These are phyloP conservation scores for Apostichopus californicus DNA, from an alignment of 35 echinoderm and acorn worm genomes.

Conservation along the genomic window DNA sequence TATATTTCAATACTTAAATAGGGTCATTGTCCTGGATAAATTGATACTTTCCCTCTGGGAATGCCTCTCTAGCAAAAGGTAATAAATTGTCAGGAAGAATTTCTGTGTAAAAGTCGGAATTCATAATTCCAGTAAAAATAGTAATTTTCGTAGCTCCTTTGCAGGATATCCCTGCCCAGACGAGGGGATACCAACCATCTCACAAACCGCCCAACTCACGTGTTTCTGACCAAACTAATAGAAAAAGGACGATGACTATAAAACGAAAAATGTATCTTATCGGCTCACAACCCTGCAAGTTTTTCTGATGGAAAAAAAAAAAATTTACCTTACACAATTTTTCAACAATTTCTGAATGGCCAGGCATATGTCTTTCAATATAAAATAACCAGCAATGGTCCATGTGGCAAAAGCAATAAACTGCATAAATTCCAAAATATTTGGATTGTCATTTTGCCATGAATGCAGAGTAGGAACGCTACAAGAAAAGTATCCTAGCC, in stretches of 20 bases:
- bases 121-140: slow-evolving; percentile 55
- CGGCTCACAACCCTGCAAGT: slow-evolving; percentile 22
- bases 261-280: slow-evolving; percentile 56
- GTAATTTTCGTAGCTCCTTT: slow-evolving; percentile 45
- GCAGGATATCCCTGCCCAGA: slow-evolving; percentile 60
- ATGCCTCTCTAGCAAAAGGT: no score
- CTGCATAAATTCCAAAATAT: no score
- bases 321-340: no score
- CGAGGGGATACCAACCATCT: not conserved
- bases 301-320: slow-evolving; percentile 6
- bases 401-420: no score
- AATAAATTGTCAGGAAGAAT: slow-evolving; percentile 1
- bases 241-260: no score
- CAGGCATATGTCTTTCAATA: not conserved
- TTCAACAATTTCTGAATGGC: no score
- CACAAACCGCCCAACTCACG: no score
- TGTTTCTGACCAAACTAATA: no score
- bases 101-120: slow-evolving; percentile 53
- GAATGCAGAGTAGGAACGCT: no score
- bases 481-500: no score
- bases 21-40: slow-evolving; percentile 80
- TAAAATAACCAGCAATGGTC: no score
- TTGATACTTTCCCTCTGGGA: no score
- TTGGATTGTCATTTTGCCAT: not conserved
- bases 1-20: not conserved